Conservation (phyloP, 2,888 invertebrate species). For the Salticus scenicus region DNA sequence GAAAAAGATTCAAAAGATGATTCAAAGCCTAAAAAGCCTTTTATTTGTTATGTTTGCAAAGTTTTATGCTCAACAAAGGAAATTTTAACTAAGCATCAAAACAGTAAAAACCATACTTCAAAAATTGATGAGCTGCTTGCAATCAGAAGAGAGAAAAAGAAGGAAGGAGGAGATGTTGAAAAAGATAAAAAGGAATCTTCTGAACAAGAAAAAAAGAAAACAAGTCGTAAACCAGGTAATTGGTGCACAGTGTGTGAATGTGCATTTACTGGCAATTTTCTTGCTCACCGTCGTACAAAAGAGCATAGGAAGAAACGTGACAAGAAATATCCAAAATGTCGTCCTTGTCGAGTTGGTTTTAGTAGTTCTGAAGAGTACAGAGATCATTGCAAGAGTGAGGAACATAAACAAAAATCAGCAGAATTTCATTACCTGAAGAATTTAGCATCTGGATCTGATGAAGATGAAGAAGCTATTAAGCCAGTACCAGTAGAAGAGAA, state of each 20-base stretch:
- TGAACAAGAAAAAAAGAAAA: constrained; percentile 44
- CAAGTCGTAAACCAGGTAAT: constrained; percentile 48
- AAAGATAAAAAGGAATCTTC: constrained; percentile 36
- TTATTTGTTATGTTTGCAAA: constrained; percentile 62
- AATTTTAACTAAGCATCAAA: constrained; percentile 39
- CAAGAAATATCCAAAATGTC: constrained; percentile 66
- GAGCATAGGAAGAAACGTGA: constrained; percentile 66
- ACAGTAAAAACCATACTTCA: constrained; percentile 43
- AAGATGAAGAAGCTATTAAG: constrained; percentile 65
- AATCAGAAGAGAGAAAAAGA: constrained; percentile 50
- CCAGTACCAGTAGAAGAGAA: constrained; percentile 50
- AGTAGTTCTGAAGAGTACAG: constrained; percentile 66
- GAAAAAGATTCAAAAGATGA: constrained; percentile 38
- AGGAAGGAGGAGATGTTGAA: constrained; percentile 35
- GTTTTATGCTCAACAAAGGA: constrained; percentile 53
- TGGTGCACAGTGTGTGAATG: constrained; percentile 69
- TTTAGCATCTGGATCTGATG: constrained; percentile 63
- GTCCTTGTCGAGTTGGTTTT: constrained; percentile 64
- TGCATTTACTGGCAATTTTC: constrained; percentile 60
- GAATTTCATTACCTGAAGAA: constrained; percentile 67
- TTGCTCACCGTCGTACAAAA: constrained; percentile 65
- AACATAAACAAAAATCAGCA: constrained; percentile 62
- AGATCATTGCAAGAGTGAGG: constrained; percentile 66
- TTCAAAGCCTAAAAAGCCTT: constrained; percentile 31
- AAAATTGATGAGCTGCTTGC: constrained; percentile 58